These are phyloP conservation scores for Vanacampus margaritifer DNA, from an alignment of 2,113 vertebrate species.

Conservation along the genomic window DNA sequence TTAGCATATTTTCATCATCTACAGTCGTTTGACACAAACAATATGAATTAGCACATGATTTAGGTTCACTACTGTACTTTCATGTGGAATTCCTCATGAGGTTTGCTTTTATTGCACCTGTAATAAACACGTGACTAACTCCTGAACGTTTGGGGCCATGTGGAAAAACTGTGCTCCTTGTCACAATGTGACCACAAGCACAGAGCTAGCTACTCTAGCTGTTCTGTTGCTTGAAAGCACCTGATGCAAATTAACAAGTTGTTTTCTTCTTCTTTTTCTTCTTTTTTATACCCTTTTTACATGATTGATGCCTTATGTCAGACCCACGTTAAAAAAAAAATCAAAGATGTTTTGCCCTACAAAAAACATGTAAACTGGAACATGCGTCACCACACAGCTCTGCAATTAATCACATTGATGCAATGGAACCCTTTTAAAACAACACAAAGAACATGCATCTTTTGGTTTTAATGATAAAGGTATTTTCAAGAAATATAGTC, in stretches of 20 bases:
- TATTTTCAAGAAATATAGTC: constrained; percentile 7
- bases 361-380: constrained; percentile 24
- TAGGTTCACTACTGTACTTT: constrained; percentile 19
- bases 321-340: constrained; percentile 32
- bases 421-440: neutral
- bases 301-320: constrained; percentile 53
- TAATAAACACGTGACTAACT: constrained; percentile 50
- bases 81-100: constrained; percentile 16
- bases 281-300: constrained; percentile 21
- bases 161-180: constrained; percentile 41
- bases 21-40: neutral
- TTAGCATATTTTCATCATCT: neutral
- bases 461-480: neutral
- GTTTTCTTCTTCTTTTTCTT: neutral
- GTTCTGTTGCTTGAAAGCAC: constrained; percentile 52
- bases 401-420: constrained; percentile 11
- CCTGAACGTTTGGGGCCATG: constrained; percentile 35
- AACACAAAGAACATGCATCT: neutral
- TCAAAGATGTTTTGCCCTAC: constrained; percentile 32
- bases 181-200: constrained; percentile 42
- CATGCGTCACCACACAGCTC: neutral
- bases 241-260: constrained; percentile 42
- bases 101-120: constrained; percentile 49
- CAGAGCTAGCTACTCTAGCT: constrained; percentile 42
- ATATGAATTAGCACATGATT: constrained; percentile 37